Conservation (phyloP, 37 sponge, comb jelly and placozoan species). For the Ianthella basta region DNA sequence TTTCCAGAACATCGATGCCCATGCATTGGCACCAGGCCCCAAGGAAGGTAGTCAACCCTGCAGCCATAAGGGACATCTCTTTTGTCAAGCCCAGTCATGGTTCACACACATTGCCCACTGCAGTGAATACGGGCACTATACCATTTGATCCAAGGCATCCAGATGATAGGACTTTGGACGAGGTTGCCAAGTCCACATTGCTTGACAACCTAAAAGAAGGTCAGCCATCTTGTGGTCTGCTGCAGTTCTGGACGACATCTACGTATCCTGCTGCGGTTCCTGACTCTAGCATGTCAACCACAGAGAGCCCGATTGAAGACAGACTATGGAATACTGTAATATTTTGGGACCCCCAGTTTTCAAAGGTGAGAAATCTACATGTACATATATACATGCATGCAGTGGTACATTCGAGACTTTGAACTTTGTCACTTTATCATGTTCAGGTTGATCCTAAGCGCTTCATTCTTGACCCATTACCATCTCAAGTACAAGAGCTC, state of each 20-base stretch:
- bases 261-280: not conserved
- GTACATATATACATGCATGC: not conserved
- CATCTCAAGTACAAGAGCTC: not conserved
- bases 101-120: not conserved
- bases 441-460: not conserved
- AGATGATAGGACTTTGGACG: slow-evolving; percentile 7
- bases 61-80: not conserved
- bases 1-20: slow-evolving; percentile 28
- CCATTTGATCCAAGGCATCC: slow-evolving; percentile 14
- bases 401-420: slow-evolving; percentile 5
- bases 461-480: not conserved
- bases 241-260: not conserved
- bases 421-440: not conserved
- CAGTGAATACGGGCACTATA: not conserved
- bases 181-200: not conserved
- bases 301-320: not conserved
- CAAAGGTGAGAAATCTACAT: not conserved
- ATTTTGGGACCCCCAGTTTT: not conserved
- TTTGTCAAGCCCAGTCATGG: slow-evolving; percentile 40
- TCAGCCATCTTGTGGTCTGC: not conserved
- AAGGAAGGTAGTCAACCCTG: not conserved
- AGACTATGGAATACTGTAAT: slow-evolving; percentile 7
- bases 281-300: not conserved
- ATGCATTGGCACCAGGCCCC: slow-evolving; percentile 34
- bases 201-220: not conserved